A percentile compares a stretch with the other conserved stretches of the same genome.
phyloP scores from a whole-genome alignment of 2,888 invertebrate genomes.

The Nomada flava region DNA sequence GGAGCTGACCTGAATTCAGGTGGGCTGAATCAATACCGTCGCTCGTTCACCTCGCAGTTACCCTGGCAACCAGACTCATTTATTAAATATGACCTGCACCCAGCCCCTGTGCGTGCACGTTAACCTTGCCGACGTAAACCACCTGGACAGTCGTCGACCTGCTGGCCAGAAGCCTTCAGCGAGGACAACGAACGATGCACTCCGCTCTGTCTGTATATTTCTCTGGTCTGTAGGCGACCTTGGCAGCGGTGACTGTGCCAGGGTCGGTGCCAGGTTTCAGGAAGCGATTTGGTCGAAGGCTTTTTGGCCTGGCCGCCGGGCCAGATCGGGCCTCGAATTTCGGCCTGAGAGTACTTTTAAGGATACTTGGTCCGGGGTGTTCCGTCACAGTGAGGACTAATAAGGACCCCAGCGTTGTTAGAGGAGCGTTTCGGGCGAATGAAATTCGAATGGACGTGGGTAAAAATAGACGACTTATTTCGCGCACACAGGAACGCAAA shows the following conservation, averaged over 20 bases:
- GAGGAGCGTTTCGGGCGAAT: no score
- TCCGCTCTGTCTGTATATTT: neutral
- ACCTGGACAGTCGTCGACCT: conserved; percentile 41
- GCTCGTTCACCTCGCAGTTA: conserved; percentile 83
- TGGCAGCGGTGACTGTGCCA: conserved; percentile 37
- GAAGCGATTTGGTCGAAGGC: conserved; percentile 14
- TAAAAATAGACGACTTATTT: neutral
- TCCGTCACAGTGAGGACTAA: no score
- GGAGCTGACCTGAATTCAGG: conserved; percentile 84
- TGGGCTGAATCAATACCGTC: conserved; percentile 83
- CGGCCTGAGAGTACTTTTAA: no score
- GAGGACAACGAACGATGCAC: conserved; percentile 26
- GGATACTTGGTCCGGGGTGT: no score
- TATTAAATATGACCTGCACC: conserved; percentile 81
- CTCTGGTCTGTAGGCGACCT: conserved; percentile 28
- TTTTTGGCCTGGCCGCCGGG: neutral
- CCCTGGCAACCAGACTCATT: conserved; percentile 83
- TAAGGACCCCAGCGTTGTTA: no score
- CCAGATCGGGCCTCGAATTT: no score
- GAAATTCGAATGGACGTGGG: no score
- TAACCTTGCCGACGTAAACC: conserved; percentile 7
- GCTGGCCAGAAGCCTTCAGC: neutral
- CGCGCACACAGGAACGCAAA: neutral
- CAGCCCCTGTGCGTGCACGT: conserved; percentile 41
- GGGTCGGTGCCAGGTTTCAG: conserved; percentile 49